Evolutionary conservation across 2,113 vertebrate species (phyloP).

Genomic region (Oenanthe melanoleuca): DNA sequence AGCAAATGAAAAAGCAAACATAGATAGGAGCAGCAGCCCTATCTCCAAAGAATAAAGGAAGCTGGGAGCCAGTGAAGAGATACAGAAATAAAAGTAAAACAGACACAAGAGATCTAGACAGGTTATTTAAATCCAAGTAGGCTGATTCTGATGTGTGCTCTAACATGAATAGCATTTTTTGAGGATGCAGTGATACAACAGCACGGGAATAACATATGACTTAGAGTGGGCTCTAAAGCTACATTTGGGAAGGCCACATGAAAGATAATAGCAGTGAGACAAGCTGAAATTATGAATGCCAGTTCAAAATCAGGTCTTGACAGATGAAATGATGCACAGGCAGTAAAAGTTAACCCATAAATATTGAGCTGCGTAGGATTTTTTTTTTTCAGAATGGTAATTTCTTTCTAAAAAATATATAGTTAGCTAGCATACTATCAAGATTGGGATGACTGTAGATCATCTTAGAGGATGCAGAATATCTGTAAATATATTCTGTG

Average conservation of each 20-base stretch:
- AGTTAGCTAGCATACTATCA: background rate
- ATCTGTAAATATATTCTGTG: background rate
- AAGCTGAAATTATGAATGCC: background rate
- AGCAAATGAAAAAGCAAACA: background rate
- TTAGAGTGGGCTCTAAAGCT: background rate
- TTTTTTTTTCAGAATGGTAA: background rate
- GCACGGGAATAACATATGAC: background rate
- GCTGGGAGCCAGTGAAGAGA: background rate
- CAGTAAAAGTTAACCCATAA: background rate
- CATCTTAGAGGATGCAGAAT: background rate
- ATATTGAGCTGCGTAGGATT: background rate
- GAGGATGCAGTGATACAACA: background rate
- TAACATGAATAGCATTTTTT: background rate
- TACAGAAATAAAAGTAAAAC: background rate
- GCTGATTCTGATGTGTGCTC: background rate
- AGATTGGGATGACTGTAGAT: background rate
- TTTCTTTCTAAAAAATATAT: background rate
- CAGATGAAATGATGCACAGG: background rate
- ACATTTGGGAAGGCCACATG: background rate
- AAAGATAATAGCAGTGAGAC: background rate
- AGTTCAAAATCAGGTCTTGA: background rate
- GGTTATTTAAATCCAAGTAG: background rate
- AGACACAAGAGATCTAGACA: background rate
- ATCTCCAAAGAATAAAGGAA: background rate
- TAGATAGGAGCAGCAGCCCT: background rate